Conservation (phyloP, 2,888 invertebrate species). For the Nomada hirtipes region DNA sequence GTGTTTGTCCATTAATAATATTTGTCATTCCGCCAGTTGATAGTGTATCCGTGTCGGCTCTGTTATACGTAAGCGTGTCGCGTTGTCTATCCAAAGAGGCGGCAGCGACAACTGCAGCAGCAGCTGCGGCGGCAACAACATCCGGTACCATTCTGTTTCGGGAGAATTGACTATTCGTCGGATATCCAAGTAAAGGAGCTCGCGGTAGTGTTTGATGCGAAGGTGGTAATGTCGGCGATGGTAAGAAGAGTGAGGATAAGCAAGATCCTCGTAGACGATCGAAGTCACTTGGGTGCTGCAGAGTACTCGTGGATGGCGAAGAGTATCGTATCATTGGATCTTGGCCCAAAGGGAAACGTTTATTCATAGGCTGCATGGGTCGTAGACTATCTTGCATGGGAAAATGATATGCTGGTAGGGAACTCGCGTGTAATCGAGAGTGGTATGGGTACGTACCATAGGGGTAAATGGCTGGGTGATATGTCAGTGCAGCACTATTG, state of each 20-base stretch:
- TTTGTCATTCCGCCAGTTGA: conserved; percentile 30
- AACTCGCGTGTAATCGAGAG: conserved; percentile 57
- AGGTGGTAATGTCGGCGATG: conserved; percentile 40
- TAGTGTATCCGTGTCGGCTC: conserved; percentile 22
- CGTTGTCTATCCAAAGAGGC: conserved; percentile 66
- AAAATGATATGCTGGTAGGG: conserved; percentile 51
- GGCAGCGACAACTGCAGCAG: conserved; percentile 70
- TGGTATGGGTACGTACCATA: conserved; percentile 63
- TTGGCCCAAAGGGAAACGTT: conserved; percentile 49
- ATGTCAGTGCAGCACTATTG: conserved; percentile 40
- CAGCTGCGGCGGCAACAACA: conserved; percentile 71
- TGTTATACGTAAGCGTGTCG: conserved; percentile 49
- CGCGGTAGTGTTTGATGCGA: conserved; percentile 48
- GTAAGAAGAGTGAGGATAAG: conserved; percentile 47
- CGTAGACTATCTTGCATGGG: conserved; percentile 62
- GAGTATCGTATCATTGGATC: conserved; percentile 59
- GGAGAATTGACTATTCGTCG: conserved; percentile 50
- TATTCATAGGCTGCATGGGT: conserved; percentile 58
- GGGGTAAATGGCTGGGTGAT: conserved; percentile 59
- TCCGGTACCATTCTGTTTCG: conserved; percentile 68
- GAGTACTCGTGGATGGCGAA: conserved; percentile 6
- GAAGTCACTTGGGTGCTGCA: conserved; percentile 48
- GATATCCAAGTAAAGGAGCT: conserved; percentile 31
- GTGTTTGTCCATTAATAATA: conserved; percentile 22
- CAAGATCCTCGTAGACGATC: conserved; percentile 50